Evolutionary conservation across 2,888 invertebrate genomes (phyloP), one percentile per base, ranked within the genome.

Genomic region (Idaea straminata): DNA sequence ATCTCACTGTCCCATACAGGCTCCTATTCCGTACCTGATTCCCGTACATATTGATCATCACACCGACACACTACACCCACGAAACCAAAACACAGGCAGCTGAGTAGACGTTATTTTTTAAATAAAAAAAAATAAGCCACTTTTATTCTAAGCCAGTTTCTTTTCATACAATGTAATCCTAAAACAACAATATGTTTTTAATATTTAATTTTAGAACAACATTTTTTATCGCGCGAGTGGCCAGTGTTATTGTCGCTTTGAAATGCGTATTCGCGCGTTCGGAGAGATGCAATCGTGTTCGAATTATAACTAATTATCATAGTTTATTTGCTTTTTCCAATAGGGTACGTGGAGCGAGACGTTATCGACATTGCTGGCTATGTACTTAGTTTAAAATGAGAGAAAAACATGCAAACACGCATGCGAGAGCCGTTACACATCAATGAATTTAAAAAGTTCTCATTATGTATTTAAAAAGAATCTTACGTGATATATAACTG

Each of bases 261-360:
- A 78, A 86, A 81, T 86, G 87, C 82, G 85, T 83, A 64, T 3
- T 60, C 35, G 73, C 78, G 78, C 81, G 82, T 81, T 83, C 76
- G 78, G 82, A 77, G 82, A 81, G 64, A 79, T 83, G 77, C 47
- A 78, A 81, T 80, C 78, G 80, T 84, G 87, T 80, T 78, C 85
- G 84, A 85, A 79, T 84, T 86, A 83, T 84, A 86, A 87, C 75
- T 85, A 88, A 90, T 92, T 91, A 91, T 88, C 87, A 90, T 89
- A 89, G 78, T 90, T 88, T 89, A 90, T 91, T 89, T 88, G 87
- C 86, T 89, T 91, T 91, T 91, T 86, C 89, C 88, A 89, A 91
- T 90, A 84, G 84, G 83, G 73, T 88, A 88, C 87, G 81, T 87
- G 86, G 83, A 89, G 88, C 91, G 88, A 81, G 81, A 87, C 87